Conservation (phyloP, 2,113 vertebrate species). For the Dromiciops gliroides region DNA sequence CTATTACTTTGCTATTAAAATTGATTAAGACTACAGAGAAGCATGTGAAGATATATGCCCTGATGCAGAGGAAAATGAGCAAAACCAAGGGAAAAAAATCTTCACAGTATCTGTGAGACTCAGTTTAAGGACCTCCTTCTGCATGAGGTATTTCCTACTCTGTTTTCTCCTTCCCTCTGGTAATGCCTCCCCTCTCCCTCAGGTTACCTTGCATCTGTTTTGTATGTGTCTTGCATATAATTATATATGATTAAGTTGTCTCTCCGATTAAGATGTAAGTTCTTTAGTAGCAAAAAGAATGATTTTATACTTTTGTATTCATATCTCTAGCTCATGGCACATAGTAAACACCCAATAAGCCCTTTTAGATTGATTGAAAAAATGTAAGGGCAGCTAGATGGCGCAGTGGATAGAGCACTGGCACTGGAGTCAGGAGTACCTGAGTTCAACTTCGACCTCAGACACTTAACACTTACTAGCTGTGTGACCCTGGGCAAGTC, state of each 20-base stretch:
- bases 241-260: not conserved
- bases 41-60: not conserved
- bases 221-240: not conserved
- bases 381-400: no score
- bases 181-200: not conserved
- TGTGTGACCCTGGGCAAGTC: no score
- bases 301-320: not conserved
- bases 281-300: not conserved
- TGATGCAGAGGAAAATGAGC: not conserved
- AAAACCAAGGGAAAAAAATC: not conserved
- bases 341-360: not conserved
- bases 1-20: not conserved
- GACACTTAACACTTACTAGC: no score
- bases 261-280: not conserved
- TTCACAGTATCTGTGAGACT: not conserved
- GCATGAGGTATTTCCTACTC: not conserved
- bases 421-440: no score
- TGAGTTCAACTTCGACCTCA: no score
- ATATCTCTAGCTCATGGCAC: not conserved
- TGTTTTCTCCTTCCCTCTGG: no score
- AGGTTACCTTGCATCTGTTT: not conserved
- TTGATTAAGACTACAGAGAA: not conserved
- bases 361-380: not conserved
- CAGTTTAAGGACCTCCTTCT: not conserved
- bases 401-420: no score